Evolutionary conservation across 2,888 invertebrate species (phyloP).

Genomic region (Colletes collaris): DNA sequence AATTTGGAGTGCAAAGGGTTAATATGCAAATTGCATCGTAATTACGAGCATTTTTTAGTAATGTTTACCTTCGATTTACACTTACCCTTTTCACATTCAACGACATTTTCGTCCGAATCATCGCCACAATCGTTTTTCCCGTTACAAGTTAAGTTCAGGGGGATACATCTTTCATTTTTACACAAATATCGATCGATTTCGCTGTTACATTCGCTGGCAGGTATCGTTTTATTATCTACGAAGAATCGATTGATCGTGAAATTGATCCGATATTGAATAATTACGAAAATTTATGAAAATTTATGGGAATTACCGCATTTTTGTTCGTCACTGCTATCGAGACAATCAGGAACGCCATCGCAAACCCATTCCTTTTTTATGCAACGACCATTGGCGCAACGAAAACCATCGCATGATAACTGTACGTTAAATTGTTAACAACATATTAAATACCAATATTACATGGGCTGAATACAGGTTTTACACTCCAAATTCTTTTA

Average conservation of each 20-base stretch:
- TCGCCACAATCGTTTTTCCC: slow-evolving; percentile 85
- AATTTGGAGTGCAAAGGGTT: too few species aligned
- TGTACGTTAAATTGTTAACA: slow-evolving; percentile 29
- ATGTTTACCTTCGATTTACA: background rate
- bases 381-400: slow-evolving; percentile 88
- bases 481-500: too few species aligned
- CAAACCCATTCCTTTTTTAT: slow-evolving; percentile 87
- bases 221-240: slow-evolving; percentile 75
- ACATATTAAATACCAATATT: background rate
- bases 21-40: background rate
- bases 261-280: background rate
- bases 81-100: slow-evolving; percentile 78
- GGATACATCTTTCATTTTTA: slow-evolving; percentile 84
- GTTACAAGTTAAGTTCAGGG: slow-evolving; percentile 85
- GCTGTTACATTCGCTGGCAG: slow-evolving; percentile 83
- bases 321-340: slow-evolving; percentile 88
- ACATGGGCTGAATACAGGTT: too few species aligned
- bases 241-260: slow-evolving; percentile 20
- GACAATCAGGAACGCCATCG: slow-evolving; percentile 87
- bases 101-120: slow-evolving; percentile 86
- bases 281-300: slow-evolving; percentile 28
- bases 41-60: background rate
- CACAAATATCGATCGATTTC: slow-evolving; percentile 85
- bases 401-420: slow-evolving; percentile 86
- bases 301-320: slow-evolving; percentile 85